Evolutionary conservation across 2,797 vertebrate species (phyloP).

Genomic region (Atherinosoma microstoma): DNA sequence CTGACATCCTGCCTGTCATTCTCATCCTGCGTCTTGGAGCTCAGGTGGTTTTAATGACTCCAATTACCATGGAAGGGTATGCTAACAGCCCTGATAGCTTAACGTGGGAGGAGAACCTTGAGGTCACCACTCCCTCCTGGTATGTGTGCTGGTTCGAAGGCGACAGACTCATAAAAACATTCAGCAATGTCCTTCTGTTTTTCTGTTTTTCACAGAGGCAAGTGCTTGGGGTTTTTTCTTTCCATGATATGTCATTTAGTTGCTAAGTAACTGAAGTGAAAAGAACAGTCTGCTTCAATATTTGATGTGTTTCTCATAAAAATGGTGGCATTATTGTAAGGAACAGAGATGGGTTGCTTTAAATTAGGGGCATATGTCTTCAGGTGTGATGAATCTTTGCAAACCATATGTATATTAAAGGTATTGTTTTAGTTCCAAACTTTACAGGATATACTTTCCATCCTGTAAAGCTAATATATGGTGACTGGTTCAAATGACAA

Average conservation of each 20-base stretch:
- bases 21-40: neutral
- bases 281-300: slow-evolving; percentile 23
- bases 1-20: slow-evolving; percentile 3
- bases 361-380: too few species aligned
- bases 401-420: too few species aligned
- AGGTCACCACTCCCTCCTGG: slow-evolving; percentile 24
- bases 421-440: too few species aligned
- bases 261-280: slow-evolving; percentile 61
- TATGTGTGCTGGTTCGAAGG: neutral
- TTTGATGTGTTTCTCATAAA: slow-evolving; percentile 22
- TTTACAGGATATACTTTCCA: too few species aligned
- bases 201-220: too few species aligned
- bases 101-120: neutral
- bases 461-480: too few species aligned
- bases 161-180: slow-evolving; percentile 15
- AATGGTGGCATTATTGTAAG: neutral
- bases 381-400: too few species aligned
- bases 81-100: neutral
- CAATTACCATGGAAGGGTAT: neutral
- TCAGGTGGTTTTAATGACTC: slow-evolving; percentile 20
- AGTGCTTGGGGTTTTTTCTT: slow-evolving; percentile 26
- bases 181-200: neutral
- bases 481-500: too few species aligned
- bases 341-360: neutral
- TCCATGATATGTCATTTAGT: slow-evolving; percentile 26